phyloP scores from a whole-genome alignment of 2,888 invertebrate genomes.

The Lissocephala sabroskyi region DNA sequence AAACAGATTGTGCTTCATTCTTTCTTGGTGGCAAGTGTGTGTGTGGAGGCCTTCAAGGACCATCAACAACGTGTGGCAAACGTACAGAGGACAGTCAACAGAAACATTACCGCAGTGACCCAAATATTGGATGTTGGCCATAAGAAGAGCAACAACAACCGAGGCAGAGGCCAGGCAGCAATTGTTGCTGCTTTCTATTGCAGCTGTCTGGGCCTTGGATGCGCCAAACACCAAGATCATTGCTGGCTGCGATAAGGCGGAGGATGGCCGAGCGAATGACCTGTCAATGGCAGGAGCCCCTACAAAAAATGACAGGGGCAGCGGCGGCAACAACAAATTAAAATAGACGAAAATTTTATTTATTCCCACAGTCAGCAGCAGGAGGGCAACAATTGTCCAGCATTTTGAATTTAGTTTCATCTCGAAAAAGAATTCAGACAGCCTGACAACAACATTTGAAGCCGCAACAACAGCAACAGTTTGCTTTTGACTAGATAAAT shows the following conservation, averaged over 20 bases:
- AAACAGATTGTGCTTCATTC: no score
- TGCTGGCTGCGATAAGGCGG: no score
- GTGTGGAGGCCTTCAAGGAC: no score
- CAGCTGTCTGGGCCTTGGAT: no score
- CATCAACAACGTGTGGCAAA: constrained; percentile 7
- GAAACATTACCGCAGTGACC: constrained; percentile 63
- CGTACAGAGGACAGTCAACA: constrained; percentile 33
- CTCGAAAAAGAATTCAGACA: constrained; percentile 25
- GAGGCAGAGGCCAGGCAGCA: no score
- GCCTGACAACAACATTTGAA: constrained; percentile 28
- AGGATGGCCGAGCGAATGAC: constrained; percentile 38
- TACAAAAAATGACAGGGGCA: constrained; percentile 3
- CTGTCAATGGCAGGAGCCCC: constrained; percentile 32
- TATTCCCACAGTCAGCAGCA: constrained; percentile 25
- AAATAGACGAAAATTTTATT: constrained; percentile 38
- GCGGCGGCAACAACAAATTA: constrained; percentile 23
- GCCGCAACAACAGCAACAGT: constrained; percentile 4
- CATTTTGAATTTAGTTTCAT: not conserved
- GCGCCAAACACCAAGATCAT: no score
- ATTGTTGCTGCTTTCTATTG: no score
- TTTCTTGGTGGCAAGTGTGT: no score
- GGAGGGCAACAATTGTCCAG: no score
- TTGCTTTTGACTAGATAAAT: no score
- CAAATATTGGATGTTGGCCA: constrained; percentile 40
- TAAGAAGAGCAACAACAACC: constrained; percentile 32